phyloP scores from a whole-genome alignment of 2,113 vertebrate species.

The Stomatorhinus ivindoensis region DNA sequence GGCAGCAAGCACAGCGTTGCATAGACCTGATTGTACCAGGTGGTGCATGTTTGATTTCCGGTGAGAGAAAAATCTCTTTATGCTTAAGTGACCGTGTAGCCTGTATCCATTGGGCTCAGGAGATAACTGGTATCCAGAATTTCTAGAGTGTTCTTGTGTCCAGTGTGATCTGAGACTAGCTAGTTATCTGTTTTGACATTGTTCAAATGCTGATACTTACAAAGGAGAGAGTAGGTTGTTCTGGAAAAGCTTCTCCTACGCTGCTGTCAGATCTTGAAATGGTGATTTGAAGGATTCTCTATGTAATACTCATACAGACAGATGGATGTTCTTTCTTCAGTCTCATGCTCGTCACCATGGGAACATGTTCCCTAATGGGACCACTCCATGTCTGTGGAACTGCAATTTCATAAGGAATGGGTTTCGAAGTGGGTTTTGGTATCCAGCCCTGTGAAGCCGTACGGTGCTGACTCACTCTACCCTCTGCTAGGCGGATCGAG shows the following conservation, averaged over 20 bases:
- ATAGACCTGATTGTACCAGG: background rate
- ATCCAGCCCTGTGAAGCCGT: background rate
- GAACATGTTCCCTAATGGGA: constrained; percentile 3
- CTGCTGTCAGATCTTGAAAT: background rate
- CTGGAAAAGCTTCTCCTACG: background rate
- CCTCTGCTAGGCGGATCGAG: constrained; percentile 73
- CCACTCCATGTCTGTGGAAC: background rate
- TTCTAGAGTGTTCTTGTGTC: background rate
- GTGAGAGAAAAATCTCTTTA: background rate
- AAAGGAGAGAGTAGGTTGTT: background rate
- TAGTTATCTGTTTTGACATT: background rate
- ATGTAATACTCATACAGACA: background rate
- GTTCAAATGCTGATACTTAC: background rate
- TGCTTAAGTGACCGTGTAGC: background rate
- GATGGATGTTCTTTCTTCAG: constrained; percentile 3
- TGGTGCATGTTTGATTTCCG: background rate
- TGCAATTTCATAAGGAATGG: background rate
- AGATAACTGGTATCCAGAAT: background rate
- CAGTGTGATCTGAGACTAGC: background rate
- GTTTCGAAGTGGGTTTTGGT: too few species aligned
- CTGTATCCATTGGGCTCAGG: background rate
- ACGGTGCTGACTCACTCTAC: background rate
- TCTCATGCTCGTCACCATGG: constrained; percentile 4
- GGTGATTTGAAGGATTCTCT: background rate
- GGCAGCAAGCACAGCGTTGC: background rate